These are phyloP conservation scores for Coelinius sp. DNA, from an alignment of 2,888 invertebrate species.

Conservation along the genomic window DNA sequence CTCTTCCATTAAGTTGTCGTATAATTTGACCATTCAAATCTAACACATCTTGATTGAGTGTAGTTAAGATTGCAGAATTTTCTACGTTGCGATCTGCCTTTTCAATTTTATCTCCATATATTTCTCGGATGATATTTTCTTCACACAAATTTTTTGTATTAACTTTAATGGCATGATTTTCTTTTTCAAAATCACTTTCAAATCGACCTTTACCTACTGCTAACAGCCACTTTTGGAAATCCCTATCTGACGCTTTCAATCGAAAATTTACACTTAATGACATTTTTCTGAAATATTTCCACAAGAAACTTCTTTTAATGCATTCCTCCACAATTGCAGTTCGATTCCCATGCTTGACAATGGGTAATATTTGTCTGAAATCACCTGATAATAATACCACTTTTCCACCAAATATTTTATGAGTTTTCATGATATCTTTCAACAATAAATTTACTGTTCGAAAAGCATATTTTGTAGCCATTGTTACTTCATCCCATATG, in stretches of 20 bases:
- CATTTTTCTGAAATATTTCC: no score
- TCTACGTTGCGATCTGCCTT: constrained; percentile 6
- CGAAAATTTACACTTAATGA: no score
- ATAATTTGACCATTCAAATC: constrained; percentile 33
- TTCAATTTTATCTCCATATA: constrained; percentile 25
- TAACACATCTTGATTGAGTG: no score
- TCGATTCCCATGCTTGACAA: no score
- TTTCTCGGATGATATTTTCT: constrained; percentile 8
- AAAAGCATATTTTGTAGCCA: constrained; percentile 37
- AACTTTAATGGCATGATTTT: constrained; percentile 14
- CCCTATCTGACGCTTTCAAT: constrained; percentile 52
- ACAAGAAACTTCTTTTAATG: no score
- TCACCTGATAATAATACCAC: no score
- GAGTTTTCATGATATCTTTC: constrained; percentile 30
- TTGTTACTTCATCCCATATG: no score
- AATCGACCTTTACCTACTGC: constrained; percentile 35
- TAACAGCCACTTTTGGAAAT: constrained; percentile 24
- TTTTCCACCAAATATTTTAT: no score
- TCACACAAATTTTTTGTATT: background rate
- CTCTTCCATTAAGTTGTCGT: background rate
- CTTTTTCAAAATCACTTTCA: background rate
- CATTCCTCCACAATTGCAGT: no score
- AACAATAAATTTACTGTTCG: constrained; percentile 34
- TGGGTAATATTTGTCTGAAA: no score
- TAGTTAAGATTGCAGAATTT: constrained; percentile 30